Conservation (phyloP, 35 echinoderm and acorn worm genomes). For the Chiridota heheva region DNA sequence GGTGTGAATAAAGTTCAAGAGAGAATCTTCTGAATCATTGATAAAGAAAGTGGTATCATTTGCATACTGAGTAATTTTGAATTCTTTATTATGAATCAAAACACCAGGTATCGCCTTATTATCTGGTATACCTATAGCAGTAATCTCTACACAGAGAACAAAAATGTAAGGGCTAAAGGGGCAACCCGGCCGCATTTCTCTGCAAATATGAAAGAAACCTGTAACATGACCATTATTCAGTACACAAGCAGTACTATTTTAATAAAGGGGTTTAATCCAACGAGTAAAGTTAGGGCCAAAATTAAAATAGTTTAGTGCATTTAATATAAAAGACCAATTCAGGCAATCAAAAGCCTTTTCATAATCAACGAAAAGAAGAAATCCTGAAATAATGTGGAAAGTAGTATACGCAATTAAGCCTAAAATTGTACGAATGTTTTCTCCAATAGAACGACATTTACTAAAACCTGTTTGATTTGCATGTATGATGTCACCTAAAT, state of each 20-base stretch:
- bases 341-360: not conserved
- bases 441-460: not conserved
- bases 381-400: not conserved
- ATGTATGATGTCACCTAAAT: not conserved
- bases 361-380: not conserved
- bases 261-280: not conserved
- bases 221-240: slow-evolving; percentile 3
- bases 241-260: not conserved
- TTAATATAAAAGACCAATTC: not conserved
- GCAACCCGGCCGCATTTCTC: slow-evolving; percentile 6
- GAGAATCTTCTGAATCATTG: not conserved
- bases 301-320: not conserved
- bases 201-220: slow-evolving; percentile 9
- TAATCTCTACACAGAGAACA: slow-evolving; percentile 3
- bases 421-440: not conserved
- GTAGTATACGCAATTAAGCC: not conserved
- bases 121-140: not conserved
- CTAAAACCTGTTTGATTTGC: slow-evolving; percentile 1
- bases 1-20: not conserved
- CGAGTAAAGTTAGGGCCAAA: not conserved
- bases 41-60: slow-evolving; percentile 22
- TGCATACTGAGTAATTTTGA: slow-evolving; percentile 7
- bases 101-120: not conserved
- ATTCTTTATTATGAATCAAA: not conserved
- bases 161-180: slow-evolving; percentile 11